Evolutionary conservation across 2,113 vertebrate genomes (phyloP), one percentile per base, ranked within the genome.

Genomic region (Salvelinus namaycush): DNA sequence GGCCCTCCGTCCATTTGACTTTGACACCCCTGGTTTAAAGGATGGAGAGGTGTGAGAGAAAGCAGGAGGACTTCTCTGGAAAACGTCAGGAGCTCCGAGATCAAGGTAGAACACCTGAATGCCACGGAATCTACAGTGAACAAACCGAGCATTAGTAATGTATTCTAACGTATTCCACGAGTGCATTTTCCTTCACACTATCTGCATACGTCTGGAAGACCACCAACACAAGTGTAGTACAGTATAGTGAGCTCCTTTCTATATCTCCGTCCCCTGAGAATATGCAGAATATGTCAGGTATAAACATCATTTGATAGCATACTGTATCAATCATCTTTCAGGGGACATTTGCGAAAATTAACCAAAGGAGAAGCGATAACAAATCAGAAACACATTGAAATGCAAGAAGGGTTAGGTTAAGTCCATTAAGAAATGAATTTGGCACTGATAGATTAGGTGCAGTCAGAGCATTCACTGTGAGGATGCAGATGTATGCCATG

Each of bases 351-450:
- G 29, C 29, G 2, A 68, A 3, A 68, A 67, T 39, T 6, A 68
- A 68, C 29, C 16, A 16, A n/a, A 9, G 3, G 29, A 18, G 18
- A 39, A 12, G 14, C 13, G 59, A 44, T 34, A 68, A 31, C 7
- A 39, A 20, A 34, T 27, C 31, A 68, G 67, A 68, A 31, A 34
- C 27, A 68, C 67, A 68, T 68, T 34, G 18, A 68, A 34, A 68
- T 68, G 18, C 67, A 18, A 18, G 67, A 39, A 27, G 26, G 29
- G 49, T 51, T 14, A 1, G 51, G 51, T 54, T 54, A 18, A 20
- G 67, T 20, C 29, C 18, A n/a, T 68, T 31, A 20, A 20, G 7
- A 68, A 68, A 68, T 68, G 31, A n/a, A 68, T 11, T 16, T 5
- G 39, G 31, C 8, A 22, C n/a, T 16, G 20, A 62, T 22, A 5